Percentiles rank a stretch among this genome's conserved stretches.
Evolutionary conservation across 2,888 invertebrate species (phyloP).

Genomic region (Dryomyza anilis): DNA sequence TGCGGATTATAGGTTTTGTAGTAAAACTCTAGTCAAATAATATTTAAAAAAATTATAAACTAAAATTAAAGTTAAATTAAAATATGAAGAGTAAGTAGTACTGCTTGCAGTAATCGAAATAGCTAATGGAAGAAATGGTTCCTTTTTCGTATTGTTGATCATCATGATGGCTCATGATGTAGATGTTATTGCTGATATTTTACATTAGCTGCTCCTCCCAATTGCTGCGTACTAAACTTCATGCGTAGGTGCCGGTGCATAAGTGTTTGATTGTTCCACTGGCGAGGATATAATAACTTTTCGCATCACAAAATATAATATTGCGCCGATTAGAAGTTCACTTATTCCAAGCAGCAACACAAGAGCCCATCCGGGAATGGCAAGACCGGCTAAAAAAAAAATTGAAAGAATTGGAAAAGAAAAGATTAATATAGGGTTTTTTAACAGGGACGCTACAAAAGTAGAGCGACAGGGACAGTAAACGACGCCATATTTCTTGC

Average conservation of each 20-base stretch:
- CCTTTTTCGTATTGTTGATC: constrained; percentile 15
- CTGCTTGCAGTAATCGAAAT: too few relatives aligned
- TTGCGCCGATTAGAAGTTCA: constrained; percentile 73
- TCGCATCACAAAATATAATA: constrained; percentile 71
- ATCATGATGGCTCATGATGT: constrained; percentile 31
- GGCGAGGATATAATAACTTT: constrained; percentile 67
- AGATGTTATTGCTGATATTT: constrained; percentile 37
- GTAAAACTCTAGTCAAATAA: too few relatives aligned
- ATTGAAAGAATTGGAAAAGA: too few relatives aligned
- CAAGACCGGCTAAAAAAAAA: constrained; percentile 66
- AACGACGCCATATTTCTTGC: too few relatives aligned
- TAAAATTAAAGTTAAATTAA: too few relatives aligned
- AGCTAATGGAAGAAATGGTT: too few relatives aligned
- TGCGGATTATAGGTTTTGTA: too few relatives aligned
- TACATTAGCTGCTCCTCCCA: constrained; percentile 43
- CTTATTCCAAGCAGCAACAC: constrained; percentile 71
- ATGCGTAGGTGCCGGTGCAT: constrained; percentile 56
- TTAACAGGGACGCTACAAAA: too few relatives aligned
- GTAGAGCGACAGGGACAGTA: too few relatives aligned
- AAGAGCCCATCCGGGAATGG: constrained; percentile 80
- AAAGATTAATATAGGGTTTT: too few relatives aligned
- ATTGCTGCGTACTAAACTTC: constrained; percentile 41
- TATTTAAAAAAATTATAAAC: too few relatives aligned
- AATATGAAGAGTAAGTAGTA: too few relatives aligned
- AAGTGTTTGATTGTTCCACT: constrained; percentile 52